Evolutionary conservation across 2,113 vertebrate species (phyloP).

Genomic region (Megaceryle torquata): DNA sequence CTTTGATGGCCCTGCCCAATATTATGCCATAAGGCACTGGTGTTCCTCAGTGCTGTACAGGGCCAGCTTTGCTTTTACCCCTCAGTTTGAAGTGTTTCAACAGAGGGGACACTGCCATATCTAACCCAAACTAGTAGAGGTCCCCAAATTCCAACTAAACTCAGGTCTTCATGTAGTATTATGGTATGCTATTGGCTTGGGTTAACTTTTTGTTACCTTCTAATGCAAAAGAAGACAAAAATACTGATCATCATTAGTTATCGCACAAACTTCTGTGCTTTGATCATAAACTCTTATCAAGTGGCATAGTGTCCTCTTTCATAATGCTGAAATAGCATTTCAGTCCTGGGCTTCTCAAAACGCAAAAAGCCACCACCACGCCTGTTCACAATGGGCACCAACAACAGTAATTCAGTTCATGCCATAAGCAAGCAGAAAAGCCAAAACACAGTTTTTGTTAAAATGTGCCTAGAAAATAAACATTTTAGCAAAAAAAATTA

Average conservation of each 20-base stretch:
- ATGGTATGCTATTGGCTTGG: neutral
- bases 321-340: neutral
- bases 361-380: neutral
- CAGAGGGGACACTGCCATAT: neutral
- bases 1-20: neutral
- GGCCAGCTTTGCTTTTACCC: neutral
- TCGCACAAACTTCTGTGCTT: neutral
- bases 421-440: neutral
- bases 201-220: neutral
- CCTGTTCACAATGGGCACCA: neutral
- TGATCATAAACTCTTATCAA: neutral
- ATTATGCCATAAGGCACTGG: neutral
- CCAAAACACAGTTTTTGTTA: neutral
- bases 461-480: neutral
- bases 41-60: neutral
- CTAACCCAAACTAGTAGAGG: neutral
- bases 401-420: neutral
- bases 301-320: neutral
- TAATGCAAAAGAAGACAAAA: neutral
- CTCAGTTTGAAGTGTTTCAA: neutral
- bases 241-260: neutral
- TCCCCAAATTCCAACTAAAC: neutral
- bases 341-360: neutral
- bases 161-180: neutral
- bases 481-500: neutral